Evolutionary conservation across 2,797 vertebrate species (phyloP), one percentile per base, ranked within the genome.

Genomic region (Characodon lateralis): DNA sequence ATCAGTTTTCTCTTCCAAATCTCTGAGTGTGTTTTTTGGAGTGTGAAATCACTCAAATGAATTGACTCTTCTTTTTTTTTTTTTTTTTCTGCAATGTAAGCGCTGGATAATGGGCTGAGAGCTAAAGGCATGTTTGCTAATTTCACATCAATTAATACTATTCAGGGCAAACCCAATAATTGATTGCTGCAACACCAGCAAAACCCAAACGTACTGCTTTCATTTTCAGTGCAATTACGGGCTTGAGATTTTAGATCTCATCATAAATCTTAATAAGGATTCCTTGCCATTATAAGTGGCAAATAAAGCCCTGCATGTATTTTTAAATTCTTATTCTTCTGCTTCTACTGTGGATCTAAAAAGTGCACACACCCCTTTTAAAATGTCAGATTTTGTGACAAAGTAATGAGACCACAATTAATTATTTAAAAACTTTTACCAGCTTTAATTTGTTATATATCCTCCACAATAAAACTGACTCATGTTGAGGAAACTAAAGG

Each of bases 91-190:
- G 87, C 89, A 86, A 86, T 58, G 83, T 92, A 93, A 93, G 92
- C 80, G 68, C 75, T 5, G 81, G 85, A 93, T 93, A 93, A 93
- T 93, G 92, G 85, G 83, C 89, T 91, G 83, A 83, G 88, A 91
- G 90, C 89, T 84, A 80, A 83, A 92, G 90, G 91, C 90, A 51
- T 82, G 78, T 87, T 92, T 91, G 88, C 89, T 93, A 90, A 94
- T 93, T 91, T 92, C 88, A 90, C 89, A 92, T 95, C 90, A 94
- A 92, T 95, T 93, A 94, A 90, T 91, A 85, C 79, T 83, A 89
- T 92, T 94, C 87, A 88, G 88, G 88, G 89, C 91, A 79, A 93
- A 88, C 71, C 78, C 82, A 83, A 79, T 90, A 90, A 90, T 89
- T 91, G 87, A 95, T 94, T 92, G 87, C 85, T 84, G 85, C 90